Conservation (phyloP, 2,113 vertebrate species). For the Tachuris rubrigastra region DNA sequence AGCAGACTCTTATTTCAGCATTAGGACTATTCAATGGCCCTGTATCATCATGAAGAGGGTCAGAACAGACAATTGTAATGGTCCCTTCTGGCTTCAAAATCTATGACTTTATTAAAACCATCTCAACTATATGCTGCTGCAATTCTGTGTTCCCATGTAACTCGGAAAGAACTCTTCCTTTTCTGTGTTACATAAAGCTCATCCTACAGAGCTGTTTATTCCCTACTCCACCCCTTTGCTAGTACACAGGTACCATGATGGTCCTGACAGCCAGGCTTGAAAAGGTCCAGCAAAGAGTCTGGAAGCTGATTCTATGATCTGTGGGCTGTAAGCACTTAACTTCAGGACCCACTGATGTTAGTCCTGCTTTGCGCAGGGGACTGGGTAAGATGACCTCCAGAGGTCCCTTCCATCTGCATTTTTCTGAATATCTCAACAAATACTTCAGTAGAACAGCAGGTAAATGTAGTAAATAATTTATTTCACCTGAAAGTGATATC, state of each 20-base stretch:
- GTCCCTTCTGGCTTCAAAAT: neutral
- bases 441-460: neutral
- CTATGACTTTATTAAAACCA: neutral
- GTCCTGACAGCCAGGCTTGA: neutral
- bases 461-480: neutral
- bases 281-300: neutral
- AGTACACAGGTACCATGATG: neutral
- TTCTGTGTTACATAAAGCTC: neutral
- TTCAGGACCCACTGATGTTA: neutral
- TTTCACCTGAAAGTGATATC: neutral
- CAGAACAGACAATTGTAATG: neutral
- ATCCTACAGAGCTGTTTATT: neutral
- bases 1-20: slow-evolving; percentile 14
- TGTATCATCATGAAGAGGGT: neutral
- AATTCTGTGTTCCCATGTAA: neutral
- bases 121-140: neutral
- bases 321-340: neutral
- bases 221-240: neutral
- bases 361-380: neutral
- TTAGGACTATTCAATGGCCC: neutral
- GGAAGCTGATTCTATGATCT: neutral
- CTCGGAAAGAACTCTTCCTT: neutral
- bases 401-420: neutral
- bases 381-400: neutral
- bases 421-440: neutral